These are phyloP conservation scores for Latheticus oryzae DNA, from an alignment of 2,888 invertebrate genomes.

Conservation along the genomic window DNA sequence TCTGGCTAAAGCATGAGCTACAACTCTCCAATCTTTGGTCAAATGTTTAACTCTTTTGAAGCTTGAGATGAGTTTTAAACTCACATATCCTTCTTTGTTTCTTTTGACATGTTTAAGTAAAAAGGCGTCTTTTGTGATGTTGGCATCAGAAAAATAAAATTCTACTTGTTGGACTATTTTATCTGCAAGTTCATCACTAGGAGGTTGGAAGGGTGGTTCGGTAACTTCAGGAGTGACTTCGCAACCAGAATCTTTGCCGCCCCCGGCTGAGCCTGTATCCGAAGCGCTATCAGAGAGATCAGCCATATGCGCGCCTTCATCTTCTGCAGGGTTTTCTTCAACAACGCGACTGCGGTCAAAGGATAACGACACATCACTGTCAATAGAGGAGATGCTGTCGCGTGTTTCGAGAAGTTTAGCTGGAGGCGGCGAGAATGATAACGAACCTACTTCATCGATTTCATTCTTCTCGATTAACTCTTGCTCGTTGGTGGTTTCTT, in stretches of 20 bases:
- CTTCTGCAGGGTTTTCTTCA: conserved; percentile 56
- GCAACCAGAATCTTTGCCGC: conserved; percentile 77
- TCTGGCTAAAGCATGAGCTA: conserved; percentile 84
- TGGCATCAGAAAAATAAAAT: conserved; percentile 95
- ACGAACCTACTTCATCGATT: conserved; percentile 60
- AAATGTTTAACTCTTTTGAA: conserved; percentile 95
- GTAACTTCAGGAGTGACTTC: conserved; percentile 70
- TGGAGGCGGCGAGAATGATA: conserved; percentile 60
- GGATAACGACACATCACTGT: conserved; percentile 71
- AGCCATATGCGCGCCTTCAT: conserved; percentile 72
- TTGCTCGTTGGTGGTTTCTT: conserved; percentile 56
- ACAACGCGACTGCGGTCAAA: conserved; percentile 65
- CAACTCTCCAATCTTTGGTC: conserved; percentile 93
- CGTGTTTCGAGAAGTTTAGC: conserved; percentile 70
- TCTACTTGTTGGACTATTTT: conserved; percentile 91
- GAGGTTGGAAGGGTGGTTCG: conserved; percentile 75
- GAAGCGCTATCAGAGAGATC: conserved; percentile 77
- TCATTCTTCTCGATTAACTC: conserved; percentile 61
- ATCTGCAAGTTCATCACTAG: conserved; percentile 81
- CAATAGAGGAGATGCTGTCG: conserved; percentile 73
- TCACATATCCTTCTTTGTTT: conserved; percentile 96
- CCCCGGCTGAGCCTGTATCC: conserved; percentile 72
- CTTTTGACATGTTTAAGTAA: conserved; percentile 93
- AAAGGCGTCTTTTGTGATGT: conserved; percentile 95
- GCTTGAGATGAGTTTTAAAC: conserved; percentile 92